Base-by-base conservation (phyloP, 2,113 vertebrate species). In the Empidonax traillii region DNA sequence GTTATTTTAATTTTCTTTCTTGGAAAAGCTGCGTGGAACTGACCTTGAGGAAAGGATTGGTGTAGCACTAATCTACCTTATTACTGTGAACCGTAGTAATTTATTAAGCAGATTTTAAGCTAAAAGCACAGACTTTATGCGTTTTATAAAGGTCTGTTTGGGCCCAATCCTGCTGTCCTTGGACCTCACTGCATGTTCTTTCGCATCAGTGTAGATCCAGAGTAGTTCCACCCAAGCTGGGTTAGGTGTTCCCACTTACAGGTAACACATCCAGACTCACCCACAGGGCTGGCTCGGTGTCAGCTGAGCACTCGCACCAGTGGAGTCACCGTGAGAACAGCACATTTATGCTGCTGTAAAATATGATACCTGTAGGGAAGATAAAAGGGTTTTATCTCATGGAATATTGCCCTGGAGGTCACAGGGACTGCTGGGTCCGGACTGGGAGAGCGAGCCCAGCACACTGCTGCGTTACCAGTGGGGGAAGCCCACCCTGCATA, bases 1-100 rank as follows among this genome's bases (percentile, higher is more conserved):
- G 77, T 79, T 93, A 58, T 74, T 86, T 87, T 67, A 5, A 41
- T 87, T 77, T 66, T 39, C 13, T 74, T 63, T 47, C 73, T 51
- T 55, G 51, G 65, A 63, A 92, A 85, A 87, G 35, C 49, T 90
- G 14, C 4, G 21, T 44, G 61, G 80, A 93, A 62, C 28, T 58
- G 66, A 75, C 74, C 74, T 72, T n/a, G 85, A 92, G 69, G 30
- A 91, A 72, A 65, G 35, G 79, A 59, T 33, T 80, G 81, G 66
- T 69, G 86, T 76, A 93, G 63, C 68, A 43, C n/a, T 93, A 22
- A 61, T 75, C 58, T 89, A 85, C 72, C 66, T 96, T 95, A 61
- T 49, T 53, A 84, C 78, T 82, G 69, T 93, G 82, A 88, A 49
- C 17, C 66, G 30, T 9, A n/a, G 56, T 75, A 31, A 79, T 39